Evolutionary conservation across 2,888 invertebrate genomes (phyloP), one percentile per base, ranked within the genome.

Genomic region (Drosophila pegasa): DNA sequence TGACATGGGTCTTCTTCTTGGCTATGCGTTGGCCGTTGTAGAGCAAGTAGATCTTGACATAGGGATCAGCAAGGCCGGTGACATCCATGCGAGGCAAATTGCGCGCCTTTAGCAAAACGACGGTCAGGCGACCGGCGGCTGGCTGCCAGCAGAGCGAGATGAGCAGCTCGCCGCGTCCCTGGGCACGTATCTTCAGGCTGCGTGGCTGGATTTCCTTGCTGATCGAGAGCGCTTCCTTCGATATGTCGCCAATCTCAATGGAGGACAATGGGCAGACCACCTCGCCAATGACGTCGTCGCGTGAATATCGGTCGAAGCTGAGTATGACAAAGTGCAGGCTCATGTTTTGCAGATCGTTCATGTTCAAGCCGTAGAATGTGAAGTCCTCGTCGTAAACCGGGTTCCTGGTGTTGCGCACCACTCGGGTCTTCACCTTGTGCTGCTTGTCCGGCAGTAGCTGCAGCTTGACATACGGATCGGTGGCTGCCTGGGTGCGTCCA

Each of bases 311-410:
- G 93, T 99, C 98, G 92, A 98, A 99, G 93, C 97, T 99, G 90
- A 97, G 94, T 18, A 98, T 96, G 59, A 98, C 97, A 92, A 98
- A 98, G 93, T 98, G 98, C 56, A 98, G 94, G 6, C 98, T 98
- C 92, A 98, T 97, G 89, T 95, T 95, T 90, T 96, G 94, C 66
- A 98, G 94, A 92, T 98, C 98, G 90, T 96, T 95, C 78, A 96
- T 95, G 52, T 95, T 95, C 87, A 98, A 95, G 59, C 99, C 99
- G 91, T 98, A 99, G 94, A 99, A 99, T 1, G 99, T 99, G 92
- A 99, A 99, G 92, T 99, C 99, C 93, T 99, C 99, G 90, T 99
- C 99, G 93, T 99, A 99, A 2, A 98, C 96, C 0, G 99, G 99
- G 93, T 98, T 97, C 57, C 97, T 94, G 47, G 99, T 99, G 92